Base-by-base conservation (phyloP, 2,797 vertebrate genomes). In the Megalops cyprinoides region DNA sequence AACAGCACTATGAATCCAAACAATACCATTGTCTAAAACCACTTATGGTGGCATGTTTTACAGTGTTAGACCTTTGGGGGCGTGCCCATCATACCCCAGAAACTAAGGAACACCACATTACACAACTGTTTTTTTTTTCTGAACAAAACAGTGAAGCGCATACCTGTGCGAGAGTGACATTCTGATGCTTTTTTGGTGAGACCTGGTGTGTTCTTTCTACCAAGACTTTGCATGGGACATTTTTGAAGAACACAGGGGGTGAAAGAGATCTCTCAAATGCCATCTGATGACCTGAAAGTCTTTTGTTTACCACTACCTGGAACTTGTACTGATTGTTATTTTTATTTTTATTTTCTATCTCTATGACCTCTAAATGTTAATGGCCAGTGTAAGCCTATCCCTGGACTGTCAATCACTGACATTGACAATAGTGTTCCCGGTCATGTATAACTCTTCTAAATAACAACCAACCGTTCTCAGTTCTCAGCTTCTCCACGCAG, bases 191-290 rank as follows among this genome's bases (percentile, higher is more conserved):
- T n/a, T 46, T 67, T 42, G 25, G 15, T 15, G 56, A 53, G 48
- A 44, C 67, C n/a, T 28, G 23, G 34, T 3, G 20, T 7, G 69
- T 20, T 46, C 88, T 84, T 84, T 81, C 83, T 51, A 37, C 84
- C 87, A 84, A 85, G 90, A 87, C 85, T 88, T 86, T 91, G 91
- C 90, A 92, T 91, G 89, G 87, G 87, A 90, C 88, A 85, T 86
- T 80, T 79, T 55, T 49, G 3, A 53, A 77, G 81, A 55, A 85
- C 56, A 44, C 14, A 65, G 71, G 49, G 49, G n/a, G 14, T 78
- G 71, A 46, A 58, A 34, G 74, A 55, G 44, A 37, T 37, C 78
- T 77, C n/a, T 60, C 42, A 58, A 49, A 58, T 42, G 53, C 60
- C 34, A 84, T 46, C 85, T 71, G 42, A 56, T 18, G 42, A 56